Percentiles rank a stretch among this genome's conserved stretches.
phyloP scores from a whole-genome alignment of 2,888 invertebrate genomes.

The Leistus spinibarbis region DNA sequence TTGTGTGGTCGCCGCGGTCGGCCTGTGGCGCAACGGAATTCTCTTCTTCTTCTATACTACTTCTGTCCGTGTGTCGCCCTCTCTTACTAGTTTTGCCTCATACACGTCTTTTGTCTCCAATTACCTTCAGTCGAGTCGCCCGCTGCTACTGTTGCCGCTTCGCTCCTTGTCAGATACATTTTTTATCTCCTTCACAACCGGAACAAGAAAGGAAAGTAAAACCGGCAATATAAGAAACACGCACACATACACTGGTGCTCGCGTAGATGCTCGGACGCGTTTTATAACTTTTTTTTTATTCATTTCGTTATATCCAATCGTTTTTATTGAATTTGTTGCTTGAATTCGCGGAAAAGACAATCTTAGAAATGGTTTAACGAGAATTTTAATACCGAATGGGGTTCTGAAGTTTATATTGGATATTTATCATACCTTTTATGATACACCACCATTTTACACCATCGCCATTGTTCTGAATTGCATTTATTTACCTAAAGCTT shows the following conservation, averaged over 20 bases:
- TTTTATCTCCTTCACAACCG: conserved; percentile 41
- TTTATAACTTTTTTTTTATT: conserved; percentile 47
- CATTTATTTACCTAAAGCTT: too few relatives aligned
- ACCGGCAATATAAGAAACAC: neutral
- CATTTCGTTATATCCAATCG: conserved; percentile 47
- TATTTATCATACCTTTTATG: too few relatives aligned
- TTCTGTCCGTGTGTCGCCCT: too few relatives aligned
- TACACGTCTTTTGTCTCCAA: conserved; percentile 43
- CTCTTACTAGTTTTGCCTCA: too few relatives aligned
- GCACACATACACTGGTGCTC: neutral
- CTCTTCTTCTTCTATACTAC: neutral
- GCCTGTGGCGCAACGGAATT: neutral
- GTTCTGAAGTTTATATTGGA: too few relatives aligned
- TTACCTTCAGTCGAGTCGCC: conserved; percentile 40
- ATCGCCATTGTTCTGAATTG: too few relatives aligned
- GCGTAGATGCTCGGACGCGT: conserved; percentile 34
- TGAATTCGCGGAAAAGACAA: conserved; percentile 21
- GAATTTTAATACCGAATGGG: neutral
- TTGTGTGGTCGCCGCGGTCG: neutral
- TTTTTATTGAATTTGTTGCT: conserved; percentile 46
- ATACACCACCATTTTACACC: too few relatives aligned
- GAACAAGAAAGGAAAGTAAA: neutral
- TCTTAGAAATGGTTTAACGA: neutral
- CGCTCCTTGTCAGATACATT: conserved; percentile 44
- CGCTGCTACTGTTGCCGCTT: conserved; percentile 1